Conservation (phyloP, 2,888 invertebrate species). For the Eustalomyia histrio region DNA sequence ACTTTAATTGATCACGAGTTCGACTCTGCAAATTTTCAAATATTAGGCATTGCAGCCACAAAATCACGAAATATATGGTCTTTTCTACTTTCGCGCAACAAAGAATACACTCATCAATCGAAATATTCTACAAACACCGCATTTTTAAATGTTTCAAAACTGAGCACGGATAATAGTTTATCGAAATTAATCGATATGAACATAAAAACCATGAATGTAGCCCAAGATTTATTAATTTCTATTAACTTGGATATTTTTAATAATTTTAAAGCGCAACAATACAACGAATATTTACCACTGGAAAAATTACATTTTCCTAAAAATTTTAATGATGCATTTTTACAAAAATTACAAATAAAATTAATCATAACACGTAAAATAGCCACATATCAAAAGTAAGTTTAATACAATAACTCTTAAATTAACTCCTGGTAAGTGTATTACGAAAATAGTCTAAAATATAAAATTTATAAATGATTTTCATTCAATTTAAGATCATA, state of each 20-base stretch:
- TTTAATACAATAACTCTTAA: not conserved
- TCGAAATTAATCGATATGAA: constrained; percentile 57
- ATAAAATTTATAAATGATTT: too few relatives aligned
- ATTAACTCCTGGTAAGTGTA: too few relatives aligned
- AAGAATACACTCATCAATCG: constrained; percentile 68
- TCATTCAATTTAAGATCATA: too few relatives aligned
- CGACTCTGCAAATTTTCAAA: constrained; percentile 69
- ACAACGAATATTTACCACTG: constrained; percentile 59
- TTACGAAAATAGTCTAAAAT: too few relatives aligned
- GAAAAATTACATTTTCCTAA: constrained; percentile 47
- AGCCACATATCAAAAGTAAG: constrained; percentile 67
- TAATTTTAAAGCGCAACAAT: constrained; percentile 63
- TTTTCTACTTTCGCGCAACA: constrained; percentile 70
- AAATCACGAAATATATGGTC: constrained; percentile 71
- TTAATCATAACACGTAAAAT: constrained; percentile 65
- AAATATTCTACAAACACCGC: constrained; percentile 49
- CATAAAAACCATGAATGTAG: constrained; percentile 52
- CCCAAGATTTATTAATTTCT: constrained; percentile 71
- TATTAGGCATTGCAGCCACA: constrained; percentile 71
- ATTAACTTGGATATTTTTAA: constrained; percentile 72
- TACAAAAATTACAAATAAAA: constrained; percentile 73
- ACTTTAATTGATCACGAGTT: constrained; percentile 64
- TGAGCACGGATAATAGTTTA: constrained; percentile 67
- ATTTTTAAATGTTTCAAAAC: constrained; percentile 68
- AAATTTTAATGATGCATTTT: constrained; percentile 67